Conservation (phyloP, 2,888 invertebrate species). For the Vanessa cardui region DNA sequence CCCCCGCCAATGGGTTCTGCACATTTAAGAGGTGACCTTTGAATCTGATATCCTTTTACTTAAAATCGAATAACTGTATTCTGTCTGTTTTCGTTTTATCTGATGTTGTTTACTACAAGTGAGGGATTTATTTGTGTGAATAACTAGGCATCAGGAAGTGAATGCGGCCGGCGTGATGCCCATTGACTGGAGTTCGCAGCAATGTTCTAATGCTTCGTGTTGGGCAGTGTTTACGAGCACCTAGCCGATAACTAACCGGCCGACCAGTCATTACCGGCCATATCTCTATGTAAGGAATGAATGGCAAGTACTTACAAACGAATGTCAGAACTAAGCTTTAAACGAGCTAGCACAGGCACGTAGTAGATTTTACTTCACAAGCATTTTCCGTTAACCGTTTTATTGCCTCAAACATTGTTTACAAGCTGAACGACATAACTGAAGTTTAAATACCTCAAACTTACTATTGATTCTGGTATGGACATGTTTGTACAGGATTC, state of each 20-base stretch:
- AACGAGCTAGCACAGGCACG: slow-evolving; percentile 69
- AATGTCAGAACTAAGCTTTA: slow-evolving; percentile 65
- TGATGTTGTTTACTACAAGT: slow-evolving; percentile 25
- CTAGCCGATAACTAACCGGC: slow-evolving; percentile 72
- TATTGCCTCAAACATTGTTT: slow-evolving; percentile 58
- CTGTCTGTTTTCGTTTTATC: slow-evolving; percentile 3
- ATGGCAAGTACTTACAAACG: slow-evolving; percentile 73
- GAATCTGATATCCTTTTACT: slow-evolving; percentile 25
- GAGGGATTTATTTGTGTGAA: slow-evolving; percentile 50
- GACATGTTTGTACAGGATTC: slow-evolving; percentile 38
- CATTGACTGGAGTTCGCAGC: slow-evolving; percentile 71
- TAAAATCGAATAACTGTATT: slow-evolving; percentile 24
- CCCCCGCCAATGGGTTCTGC: slow-evolving; percentile 24
- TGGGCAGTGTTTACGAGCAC: slow-evolving; percentile 77
- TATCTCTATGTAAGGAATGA: slow-evolving; percentile 78
- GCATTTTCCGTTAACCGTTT: slow-evolving; percentile 64
- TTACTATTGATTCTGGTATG: slow-evolving; percentile 41
- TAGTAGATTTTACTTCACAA: slow-evolving; percentile 61
- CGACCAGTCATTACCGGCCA: slow-evolving; percentile 74
- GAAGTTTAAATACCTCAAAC: slow-evolving; percentile 43
- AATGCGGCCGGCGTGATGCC: slow-evolving; percentile 64
- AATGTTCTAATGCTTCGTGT: slow-evolving; percentile 73
- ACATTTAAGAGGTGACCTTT: slow-evolving; percentile 28
- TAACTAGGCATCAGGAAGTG: slow-evolving; percentile 66
- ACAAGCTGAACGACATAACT: slow-evolving; percentile 53